Conservation (phyloP, 2,113 vertebrate species). For the Neotoma lepida region DNA sequence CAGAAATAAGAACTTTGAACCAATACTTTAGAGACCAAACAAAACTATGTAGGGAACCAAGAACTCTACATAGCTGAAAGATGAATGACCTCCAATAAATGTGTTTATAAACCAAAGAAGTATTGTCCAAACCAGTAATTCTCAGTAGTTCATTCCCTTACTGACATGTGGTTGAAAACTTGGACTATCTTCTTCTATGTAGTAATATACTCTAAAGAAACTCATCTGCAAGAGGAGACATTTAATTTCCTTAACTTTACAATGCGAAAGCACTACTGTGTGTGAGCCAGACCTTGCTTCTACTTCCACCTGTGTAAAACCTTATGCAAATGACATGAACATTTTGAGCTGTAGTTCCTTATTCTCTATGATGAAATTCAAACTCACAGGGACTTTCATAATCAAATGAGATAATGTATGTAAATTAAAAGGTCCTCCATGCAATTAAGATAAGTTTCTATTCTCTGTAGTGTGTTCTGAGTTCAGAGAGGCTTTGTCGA, state of each 20-base stretch:
- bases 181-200: slow-evolving; percentile 30
- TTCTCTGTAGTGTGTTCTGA: slow-evolving; percentile 53
- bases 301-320: slow-evolving; percentile 47
- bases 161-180: not conserved
- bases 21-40: slow-evolving; percentile 48
- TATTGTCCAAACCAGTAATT: slow-evolving; percentile 49
- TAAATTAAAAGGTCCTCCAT: slow-evolving; percentile 32
- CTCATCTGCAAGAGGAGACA: slow-evolving; percentile 35
- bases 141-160: slow-evolving; percentile 42
- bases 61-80: slow-evolving; percentile 42
- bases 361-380: slow-evolving; percentile 23
- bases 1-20: slow-evolving; percentile 60
- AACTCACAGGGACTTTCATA: slow-evolving; percentile 50
- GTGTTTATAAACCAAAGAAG: slow-evolving; percentile 48
- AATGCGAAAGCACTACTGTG: not conserved
- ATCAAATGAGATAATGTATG: slow-evolving; percentile 54
- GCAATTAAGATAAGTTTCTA: slow-evolving; percentile 28
- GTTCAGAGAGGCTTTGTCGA: slow-evolving; percentile 23
- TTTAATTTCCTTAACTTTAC: slow-evolving; percentile 28
- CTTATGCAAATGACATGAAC: slow-evolving; percentile 38
- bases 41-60: slow-evolving; percentile 54
- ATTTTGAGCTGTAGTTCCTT: slow-evolving; percentile 54
- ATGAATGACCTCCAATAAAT: slow-evolving; percentile 46
- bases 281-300: slow-evolving; percentile 16
- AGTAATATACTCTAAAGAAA: slow-evolving; percentile 49